phyloP scores from a whole-genome alignment of 2,797 vertebrate species.

The Falco cherrug region DNA sequence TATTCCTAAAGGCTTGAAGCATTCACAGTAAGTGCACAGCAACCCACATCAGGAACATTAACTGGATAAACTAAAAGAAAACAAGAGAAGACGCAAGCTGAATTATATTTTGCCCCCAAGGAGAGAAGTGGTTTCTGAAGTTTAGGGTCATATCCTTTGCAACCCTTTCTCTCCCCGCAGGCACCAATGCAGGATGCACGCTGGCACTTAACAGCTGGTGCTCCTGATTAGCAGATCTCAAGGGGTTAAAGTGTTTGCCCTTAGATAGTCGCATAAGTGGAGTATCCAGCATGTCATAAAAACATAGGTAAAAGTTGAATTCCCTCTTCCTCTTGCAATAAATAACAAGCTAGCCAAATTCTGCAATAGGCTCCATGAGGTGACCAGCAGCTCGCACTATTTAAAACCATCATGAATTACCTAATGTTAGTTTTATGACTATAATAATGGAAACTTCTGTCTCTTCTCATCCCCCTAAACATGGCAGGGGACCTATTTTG shows the following conservation, averaged over 20 bases:
- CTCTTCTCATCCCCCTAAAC: background rate
- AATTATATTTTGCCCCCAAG: constrained; percentile 42
- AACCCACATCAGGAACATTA: constrained; percentile 18
- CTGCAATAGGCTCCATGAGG: background rate
- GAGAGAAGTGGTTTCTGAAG: constrained; percentile 26
- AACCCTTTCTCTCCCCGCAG: background rate
- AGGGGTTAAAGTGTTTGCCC: constrained; percentile 60
- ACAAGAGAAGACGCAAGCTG: constrained; percentile 9
- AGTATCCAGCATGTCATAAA: background rate
- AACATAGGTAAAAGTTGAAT: background rate
- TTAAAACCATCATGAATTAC: background rate
- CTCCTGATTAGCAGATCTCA: constrained; percentile 52
- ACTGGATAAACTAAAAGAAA: constrained; percentile 22
- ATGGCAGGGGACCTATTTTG: background rate
- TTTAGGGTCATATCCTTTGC: constrained; percentile 40
- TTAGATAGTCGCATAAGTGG: background rate
- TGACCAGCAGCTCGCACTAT: background rate
- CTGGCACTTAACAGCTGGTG: constrained; percentile 55
- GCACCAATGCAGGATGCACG: background rate
- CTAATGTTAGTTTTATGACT: background rate
- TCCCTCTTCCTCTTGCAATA: background rate
- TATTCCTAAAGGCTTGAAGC: constrained; percentile 39
- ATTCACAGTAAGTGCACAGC: constrained; percentile 14
- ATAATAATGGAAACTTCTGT: background rate
- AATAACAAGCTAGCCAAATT: background rate